Base-by-base conservation (phyloP, 2,113 vertebrate species). In the Oxyruncus cristatus region DNA sequence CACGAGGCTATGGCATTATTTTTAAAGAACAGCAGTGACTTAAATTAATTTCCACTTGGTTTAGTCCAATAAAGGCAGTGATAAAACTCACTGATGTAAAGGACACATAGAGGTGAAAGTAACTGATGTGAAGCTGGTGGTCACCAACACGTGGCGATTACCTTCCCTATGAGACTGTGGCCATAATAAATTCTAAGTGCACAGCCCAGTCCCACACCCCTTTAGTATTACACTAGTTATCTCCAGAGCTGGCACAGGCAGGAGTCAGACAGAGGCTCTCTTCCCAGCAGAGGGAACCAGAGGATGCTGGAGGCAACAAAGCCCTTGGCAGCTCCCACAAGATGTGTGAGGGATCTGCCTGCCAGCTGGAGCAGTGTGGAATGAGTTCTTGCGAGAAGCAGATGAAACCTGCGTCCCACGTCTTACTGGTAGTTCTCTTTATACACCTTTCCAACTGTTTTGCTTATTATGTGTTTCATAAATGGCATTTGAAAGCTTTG, bases 1-100 rank as follows among this genome's bases (percentile, higher is more conserved):
- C 0, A 0, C 0, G 2, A 74, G 70, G 75, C 26, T 52, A 28
- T 11, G 20, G 28, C 4, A 32, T 28, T 37, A 44, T 39, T 68
- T 56, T 62, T 52, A 55, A 73, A 53, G 27, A 82, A 73, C 12
- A 82, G n/a, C 39, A 92, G 41, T 9, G 56, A 68, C 6, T 66
- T 46, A 66, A 65, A 88, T 14, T 44, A 22, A 76, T 50, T 83
- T 50, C 39, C 53, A 13, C 8, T 23, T 86, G 23, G 27, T 86
- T 88, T 42, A 93, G 75, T 50, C 15, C 75, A 71, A 1, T 4
- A 17, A 79, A 83, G 19, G 46, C 39, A 9, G 2, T 0, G 9
- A 62, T 52, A 68, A 84, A 93, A 27, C 0, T 1, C 37, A 58
- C 17, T 19, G 22, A 80, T 33, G 19, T 8, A 47, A 71, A 85